Evolutionary conservation across 1,140 invertebrate species (phyloP), one percentile per base, ranked within the genome.

Genomic region (Lanistes nyassanus): DNA sequence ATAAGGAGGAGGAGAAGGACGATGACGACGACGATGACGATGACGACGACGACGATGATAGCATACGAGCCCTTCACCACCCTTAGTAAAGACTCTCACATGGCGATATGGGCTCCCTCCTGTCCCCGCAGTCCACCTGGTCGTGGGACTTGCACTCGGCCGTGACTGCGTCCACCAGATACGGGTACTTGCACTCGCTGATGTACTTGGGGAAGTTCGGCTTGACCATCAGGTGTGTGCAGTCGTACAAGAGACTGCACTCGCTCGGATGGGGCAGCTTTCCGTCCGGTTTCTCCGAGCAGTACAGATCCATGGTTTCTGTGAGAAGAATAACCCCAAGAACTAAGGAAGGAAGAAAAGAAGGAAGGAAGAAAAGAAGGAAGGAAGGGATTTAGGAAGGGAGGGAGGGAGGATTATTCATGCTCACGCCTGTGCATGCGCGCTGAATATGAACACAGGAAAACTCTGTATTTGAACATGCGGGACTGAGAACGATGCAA

Each of bases 111-210:
- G 84, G 82, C 37, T 81, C 76, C 16, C 74, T 68, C 39, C 80
- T 67, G 2, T 31, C 39, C 26, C 79, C 79, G 70, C 84, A 85
- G 1, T 60, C 71, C 11, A 85, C 82, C n/a, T 71, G 62, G 7
- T 66, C 76, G 53, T 79, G 83, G 16, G 75, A 71, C n/a, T 71
- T 53, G 68, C 84, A 85, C 26, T 73, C n/a, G 29, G 65, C 55
- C 0, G 75, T 72, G 34, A 29, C 56, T 11, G 56, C 36, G n/a
- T 80, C 70, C 47, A 81, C 83, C 26, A 85, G 75, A 29, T 79
- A 67, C 11, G 84, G 84, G 69, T 85, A 85, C 39, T 80, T 78
- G 64, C 84, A 85, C 66, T 85, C 83, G n/a, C 77, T 56, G 34
- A 70, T 34, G 31, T 72, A 62, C 64, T 55, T 31, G 23, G 76